Evolutionary conservation across 1,140 invertebrate species (phyloP).

Genomic region (Drosophila parabipectinata): DNA sequence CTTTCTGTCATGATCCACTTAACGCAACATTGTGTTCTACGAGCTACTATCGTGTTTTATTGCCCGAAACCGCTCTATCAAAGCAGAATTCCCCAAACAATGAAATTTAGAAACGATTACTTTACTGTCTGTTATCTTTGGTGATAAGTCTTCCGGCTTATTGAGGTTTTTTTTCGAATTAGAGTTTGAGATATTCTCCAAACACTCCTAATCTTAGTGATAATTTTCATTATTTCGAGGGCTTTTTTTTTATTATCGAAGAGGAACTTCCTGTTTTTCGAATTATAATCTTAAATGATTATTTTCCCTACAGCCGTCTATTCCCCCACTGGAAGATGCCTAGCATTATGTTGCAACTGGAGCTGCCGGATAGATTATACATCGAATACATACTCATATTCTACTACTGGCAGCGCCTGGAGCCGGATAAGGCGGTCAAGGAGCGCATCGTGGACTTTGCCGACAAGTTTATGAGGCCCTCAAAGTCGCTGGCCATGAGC

Average conservation of each 20-base stretch:
- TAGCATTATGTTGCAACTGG: conserved; percentile 43
- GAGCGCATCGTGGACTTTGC: conserved; percentile 68
- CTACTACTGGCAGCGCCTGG: conserved; percentile 73
- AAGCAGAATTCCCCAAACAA: conserved; percentile 1
- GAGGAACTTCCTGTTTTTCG: too few relatives aligned
- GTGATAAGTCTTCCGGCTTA: neutral
- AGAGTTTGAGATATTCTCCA: neutral
- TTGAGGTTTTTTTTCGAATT: neutral
- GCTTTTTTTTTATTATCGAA: neutral
- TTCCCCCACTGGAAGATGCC: conserved; percentile 61
- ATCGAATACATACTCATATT: conserved; percentile 74
- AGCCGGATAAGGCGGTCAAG: conserved; percentile 44
- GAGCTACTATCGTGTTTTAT: neutral
- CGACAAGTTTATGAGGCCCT: conserved; percentile 65
- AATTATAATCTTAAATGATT: too few relatives aligned
- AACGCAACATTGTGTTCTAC: neutral
- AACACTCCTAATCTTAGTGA: neutral
- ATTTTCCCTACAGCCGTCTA: conserved; percentile 40
- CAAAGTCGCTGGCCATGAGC: conserved; percentile 38
- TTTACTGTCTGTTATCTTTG: neutral
- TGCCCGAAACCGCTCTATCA: neutral
- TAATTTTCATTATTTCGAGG: neutral
- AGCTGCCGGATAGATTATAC: conserved; percentile 67
- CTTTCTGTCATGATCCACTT: neutral
- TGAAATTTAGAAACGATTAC: neutral